phyloP scores from a whole-genome alignment of 2,113 vertebrate species.

The Nerophis ophidion region DNA sequence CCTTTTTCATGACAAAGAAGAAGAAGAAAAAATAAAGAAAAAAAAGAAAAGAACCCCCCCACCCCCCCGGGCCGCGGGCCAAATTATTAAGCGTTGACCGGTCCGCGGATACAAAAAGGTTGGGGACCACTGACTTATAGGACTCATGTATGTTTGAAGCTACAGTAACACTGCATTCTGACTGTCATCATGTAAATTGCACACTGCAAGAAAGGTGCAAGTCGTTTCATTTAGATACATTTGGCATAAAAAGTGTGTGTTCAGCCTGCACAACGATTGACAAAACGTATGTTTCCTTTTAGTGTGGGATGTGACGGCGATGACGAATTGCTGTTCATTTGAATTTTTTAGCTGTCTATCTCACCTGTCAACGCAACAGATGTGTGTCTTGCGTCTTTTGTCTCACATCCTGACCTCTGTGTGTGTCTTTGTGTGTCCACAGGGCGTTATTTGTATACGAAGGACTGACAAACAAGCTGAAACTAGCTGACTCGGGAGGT shows the following conservation, averaged over 20 bases:
- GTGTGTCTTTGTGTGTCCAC: conserved; percentile 20
- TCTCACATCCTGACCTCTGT: conserved; percentile 11
- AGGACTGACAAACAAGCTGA: conserved; percentile 74
- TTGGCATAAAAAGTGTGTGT: conserved; percentile 16
- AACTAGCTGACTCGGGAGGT: conserved; percentile 82
- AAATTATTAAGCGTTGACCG: no score
- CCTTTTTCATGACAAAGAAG: no score
- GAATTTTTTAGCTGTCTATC: not conserved
- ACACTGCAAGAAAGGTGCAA: not conserved
- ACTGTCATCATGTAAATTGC: not conserved
- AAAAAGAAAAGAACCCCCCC: no score
- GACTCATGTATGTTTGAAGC: conserved; percentile 4
- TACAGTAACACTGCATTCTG: conserved; percentile 19
- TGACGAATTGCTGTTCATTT: not conserved
- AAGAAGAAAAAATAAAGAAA: no score
- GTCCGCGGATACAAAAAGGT: no score
- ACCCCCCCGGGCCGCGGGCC: no score
- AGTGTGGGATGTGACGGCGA: not conserved
- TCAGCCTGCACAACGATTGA: not conserved
- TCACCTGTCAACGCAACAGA: not conserved
- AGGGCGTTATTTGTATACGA: conserved; percentile 81
- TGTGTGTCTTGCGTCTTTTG: conserved; percentile 7
- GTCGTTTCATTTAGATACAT: conserved; percentile 21
- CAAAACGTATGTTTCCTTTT: conserved; percentile 18
- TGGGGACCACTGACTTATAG: no score